Evolutionary conservation across 2,797 vertebrate genomes (phyloP), one percentile per base, ranked within the genome.

Genomic region (Choloepus didactylus): DNA sequence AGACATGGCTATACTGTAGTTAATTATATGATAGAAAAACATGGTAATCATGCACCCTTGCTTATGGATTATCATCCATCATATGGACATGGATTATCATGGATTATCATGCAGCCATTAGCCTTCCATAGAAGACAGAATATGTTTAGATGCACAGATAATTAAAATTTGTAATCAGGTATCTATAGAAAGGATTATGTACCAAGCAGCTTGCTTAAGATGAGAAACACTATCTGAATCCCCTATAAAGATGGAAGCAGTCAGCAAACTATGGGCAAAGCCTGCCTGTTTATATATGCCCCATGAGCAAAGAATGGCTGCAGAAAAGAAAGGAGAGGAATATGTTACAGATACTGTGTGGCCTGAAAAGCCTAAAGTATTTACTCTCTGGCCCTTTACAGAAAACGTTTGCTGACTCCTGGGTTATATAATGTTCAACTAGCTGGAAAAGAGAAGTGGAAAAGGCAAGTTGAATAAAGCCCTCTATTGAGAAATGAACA

Each of bases 291-390:
- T 87, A 87, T n/a, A 14, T 27, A 66, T 18, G 67, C 21, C 41
- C 79, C 76, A 69, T 54, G 31, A 56, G 38, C 27, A n/a, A 91
- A 70, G 41, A 86, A 27, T 6, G 9, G 67, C 38, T 84, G 23
- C 27, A 1, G 21, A 27, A n/a, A 87, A 41, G 21, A 35, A 62
- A 27, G 87, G 56, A 67, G 54, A 64, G 1, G 44, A 89, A 29
- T 21, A 46, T 46, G 35, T 56, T 91, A 89, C 6, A 85, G 67
- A 93, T 21, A 87, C 25, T 3, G n/a, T 60, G 25, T 77, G 75
- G n/a, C 73, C 31, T 12, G n/a, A 25, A 89, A 73, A 66, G 31
- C 29, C 70, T 85, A 66, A 86, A 91, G n/a, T 89, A 31, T 82
- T 93, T 77, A 81, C 80, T 87, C 11, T 23, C 3, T 59, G 23